phyloP scores from a whole-genome alignment of 2,113 vertebrate species.

The Rana temporaria region DNA sequence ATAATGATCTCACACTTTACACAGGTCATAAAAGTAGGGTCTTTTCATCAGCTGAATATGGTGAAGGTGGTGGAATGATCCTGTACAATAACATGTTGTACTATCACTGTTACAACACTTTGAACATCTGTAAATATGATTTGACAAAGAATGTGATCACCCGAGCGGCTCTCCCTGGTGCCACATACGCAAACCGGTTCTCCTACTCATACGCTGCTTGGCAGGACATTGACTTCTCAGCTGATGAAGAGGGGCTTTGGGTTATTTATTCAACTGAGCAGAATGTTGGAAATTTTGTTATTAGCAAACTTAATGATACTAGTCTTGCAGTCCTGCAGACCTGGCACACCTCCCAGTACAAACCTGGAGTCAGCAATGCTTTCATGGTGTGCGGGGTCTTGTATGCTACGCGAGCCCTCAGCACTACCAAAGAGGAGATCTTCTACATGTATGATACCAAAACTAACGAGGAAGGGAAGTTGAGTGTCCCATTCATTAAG shows the following conservation, averaged over 20 bases:
- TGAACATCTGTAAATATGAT: conserved; percentile 69
- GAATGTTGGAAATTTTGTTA: no score
- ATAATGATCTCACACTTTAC: conserved; percentile 73
- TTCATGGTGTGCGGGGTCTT: conserved; percentile 81
- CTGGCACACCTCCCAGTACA: conserved; percentile 75
- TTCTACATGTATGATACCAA: not conserved
- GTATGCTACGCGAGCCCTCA: no score
- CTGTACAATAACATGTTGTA: conserved; percentile 80
- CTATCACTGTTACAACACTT: conserved; percentile 68
- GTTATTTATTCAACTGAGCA: no score
- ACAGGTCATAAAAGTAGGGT: no score
- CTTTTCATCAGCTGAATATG: no score
- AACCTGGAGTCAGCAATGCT: conserved; percentile 83
- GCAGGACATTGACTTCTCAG: conserved; percentile 80
- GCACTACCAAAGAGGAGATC: no score
- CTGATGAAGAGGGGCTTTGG: conserved; percentile 75
- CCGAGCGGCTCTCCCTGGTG: conserved; percentile 68
- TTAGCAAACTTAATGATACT: conserved; percentile 67
- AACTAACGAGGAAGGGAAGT: no score
- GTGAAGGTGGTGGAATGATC: conserved; percentile 77
- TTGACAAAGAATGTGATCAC: conserved; percentile 62
- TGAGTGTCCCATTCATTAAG: no score
- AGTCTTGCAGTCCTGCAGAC: conserved; percentile 81
- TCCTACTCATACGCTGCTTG: conserved; percentile 84
- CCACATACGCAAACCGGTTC: conserved; percentile 84